Percentiles rank a stretch among this genome's conserved stretches.
Evolutionary conservation across 2,797 vertebrate genomes (phyloP).

Genomic region (Australoheros facetus): DNA sequence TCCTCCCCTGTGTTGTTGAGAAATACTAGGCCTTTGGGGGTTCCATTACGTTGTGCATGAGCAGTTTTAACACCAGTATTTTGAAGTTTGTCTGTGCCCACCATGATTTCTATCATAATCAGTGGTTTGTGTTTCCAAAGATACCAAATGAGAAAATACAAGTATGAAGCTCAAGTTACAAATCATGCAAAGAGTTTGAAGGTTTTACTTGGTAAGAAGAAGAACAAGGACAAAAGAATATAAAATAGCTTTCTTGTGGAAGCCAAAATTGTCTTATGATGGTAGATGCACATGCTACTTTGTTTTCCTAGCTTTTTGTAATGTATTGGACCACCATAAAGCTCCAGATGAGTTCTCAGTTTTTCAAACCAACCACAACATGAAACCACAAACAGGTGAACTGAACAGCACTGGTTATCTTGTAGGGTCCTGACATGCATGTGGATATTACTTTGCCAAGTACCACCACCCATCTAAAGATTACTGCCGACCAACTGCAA

Average conservation of each 20-base stretch:
- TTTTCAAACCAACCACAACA: not conserved
- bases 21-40: slow-evolving; percentile 53
- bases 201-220: not conserved
- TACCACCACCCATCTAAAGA: not conserved
- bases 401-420: not conserved
- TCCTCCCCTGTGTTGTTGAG: slow-evolving; percentile 21
- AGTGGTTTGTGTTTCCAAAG: slow-evolving; percentile 8
- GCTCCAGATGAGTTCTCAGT: not conserved
- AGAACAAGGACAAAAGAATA: not conserved
- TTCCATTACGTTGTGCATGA: slow-evolving; percentile 59
- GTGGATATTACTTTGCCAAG: not conserved
- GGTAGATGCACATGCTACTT: not conserved
- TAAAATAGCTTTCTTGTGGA: not conserved
- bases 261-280: not conserved
- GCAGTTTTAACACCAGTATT: slow-evolving; percentile 13
- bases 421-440: not conserved
- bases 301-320: too few species aligned
- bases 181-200: not conserved
- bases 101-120: not conserved
- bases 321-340: not conserved
- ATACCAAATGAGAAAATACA: not conserved
- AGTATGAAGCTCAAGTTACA: too few species aligned
- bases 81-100: slow-evolving; percentile 25
- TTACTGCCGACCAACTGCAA: not conserved
- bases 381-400: not conserved